These are phyloP conservation scores for Lagodon rhomboides DNA, from an alignment of 2,797 vertebrate species.

Conservation along the genomic window DNA sequence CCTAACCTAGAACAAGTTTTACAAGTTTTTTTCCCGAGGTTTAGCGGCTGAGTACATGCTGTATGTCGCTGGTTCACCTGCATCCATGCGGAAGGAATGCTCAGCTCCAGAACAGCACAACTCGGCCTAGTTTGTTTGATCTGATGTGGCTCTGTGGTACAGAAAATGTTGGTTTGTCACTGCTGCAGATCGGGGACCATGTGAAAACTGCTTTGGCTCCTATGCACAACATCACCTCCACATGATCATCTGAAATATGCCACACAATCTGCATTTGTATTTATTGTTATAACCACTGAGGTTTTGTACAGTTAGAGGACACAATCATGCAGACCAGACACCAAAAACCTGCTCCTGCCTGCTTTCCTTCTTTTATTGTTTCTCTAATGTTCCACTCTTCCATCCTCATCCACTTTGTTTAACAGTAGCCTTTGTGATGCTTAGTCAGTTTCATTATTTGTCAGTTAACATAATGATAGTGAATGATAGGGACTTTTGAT, in stretches of 20 bases:
- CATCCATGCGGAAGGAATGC: background rate
- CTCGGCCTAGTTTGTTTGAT: background rate
- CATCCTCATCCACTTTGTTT: conserved; percentile 54
- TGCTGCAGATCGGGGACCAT: conserved; percentile 41
- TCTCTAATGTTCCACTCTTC: conserved; percentile 41
- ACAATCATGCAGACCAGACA: conserved; percentile 7
- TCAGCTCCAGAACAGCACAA: background rate
- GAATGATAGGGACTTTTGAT: conserved; percentile 67
- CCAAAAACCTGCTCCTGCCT: conserved; percentile 31
- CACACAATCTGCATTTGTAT: conserved; percentile 24
- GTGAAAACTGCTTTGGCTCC: conserved; percentile 4
- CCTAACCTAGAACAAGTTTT: too few relatives aligned
- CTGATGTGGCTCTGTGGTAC: background rate
- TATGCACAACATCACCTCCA: conserved; percentile 43
- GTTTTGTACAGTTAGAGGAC: conserved; percentile 48
- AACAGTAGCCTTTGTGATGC: conserved; percentile 61
- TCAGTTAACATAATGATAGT: conserved; percentile 61
- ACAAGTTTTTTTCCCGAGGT: too few relatives aligned
- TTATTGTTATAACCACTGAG: conserved; percentile 25
- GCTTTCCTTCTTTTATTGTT: conserved; percentile 32
- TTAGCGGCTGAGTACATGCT: too few relatives aligned
- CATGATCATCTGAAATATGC: conserved; percentile 9
- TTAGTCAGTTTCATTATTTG: conserved; percentile 60
- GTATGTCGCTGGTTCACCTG: background rate
- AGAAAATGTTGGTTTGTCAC: background rate